Evolutionary conservation across 2,888 invertebrate species (phyloP), one percentile per base, ranked within the genome.

Genomic region (Ennomos fuscantarius): DNA sequence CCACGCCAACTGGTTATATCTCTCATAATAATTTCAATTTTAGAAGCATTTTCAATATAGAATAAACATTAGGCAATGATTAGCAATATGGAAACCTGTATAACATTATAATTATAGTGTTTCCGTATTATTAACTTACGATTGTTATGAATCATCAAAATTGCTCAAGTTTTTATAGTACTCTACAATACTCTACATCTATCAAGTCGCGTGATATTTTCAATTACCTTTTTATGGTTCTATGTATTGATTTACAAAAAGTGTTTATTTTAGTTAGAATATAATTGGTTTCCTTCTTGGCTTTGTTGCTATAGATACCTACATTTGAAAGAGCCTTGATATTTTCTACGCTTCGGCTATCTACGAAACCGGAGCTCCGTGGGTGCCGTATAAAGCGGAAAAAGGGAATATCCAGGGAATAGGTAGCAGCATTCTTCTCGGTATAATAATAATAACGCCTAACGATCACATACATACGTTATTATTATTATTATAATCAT

Each of bases 191-290:
- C 10, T 51, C 45, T 35, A 31, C 9, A 31, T 41, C 15, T 1
- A 15, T 46, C 46, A 42, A 5, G n/a, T 56, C 37, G 51, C 51
- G 51, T 56, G 45, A 47, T 56, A 50, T 36, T 36, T 15, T 41
- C 45, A 37, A 50, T 56, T 56, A 56, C 9, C 11, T 48, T 48
- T 48, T 54, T 48, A 46, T 46, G 8, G 34, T 39, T 41, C 8
- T 12, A 13, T 54, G 9, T 11, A 12, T 24, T 24, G 24, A 9
- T 36, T 54, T 45, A 31, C 40, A 50, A 50, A 50, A 55, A 50
- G 9, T 48, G 15, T 34, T 45, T 48, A 42, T 15, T 48, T 43
- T 55, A 10, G 10, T 46, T 12, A 12, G 5, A 11, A 39, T 32
- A 52, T 50, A 13, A 51, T 51, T 37, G 36, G 15, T 31, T n/a